phyloP scores from a whole-genome alignment of 2,888 invertebrate genomes.

The Megaustenia siamemsis region DNA sequence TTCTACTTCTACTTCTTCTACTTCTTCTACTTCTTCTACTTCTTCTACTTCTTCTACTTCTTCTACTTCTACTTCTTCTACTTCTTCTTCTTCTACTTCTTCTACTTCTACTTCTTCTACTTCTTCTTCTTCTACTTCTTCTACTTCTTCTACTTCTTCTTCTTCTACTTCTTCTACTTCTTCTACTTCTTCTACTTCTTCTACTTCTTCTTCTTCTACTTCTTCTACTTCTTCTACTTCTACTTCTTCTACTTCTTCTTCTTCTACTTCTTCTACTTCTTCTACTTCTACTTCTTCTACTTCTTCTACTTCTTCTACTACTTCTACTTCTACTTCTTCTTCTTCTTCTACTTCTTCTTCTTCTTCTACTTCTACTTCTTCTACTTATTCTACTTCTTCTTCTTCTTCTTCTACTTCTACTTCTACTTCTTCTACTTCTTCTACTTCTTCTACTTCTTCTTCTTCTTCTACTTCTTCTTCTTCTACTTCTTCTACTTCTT shows the following conservation, averaged over 20 bases:
- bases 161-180: not conserved
- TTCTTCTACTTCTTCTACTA: not conserved
- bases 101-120: constrained; percentile 2
- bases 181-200: constrained; percentile 4
- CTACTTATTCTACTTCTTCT: too few relatives aligned
- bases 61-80: constrained; percentile 6
- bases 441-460: constrained; percentile 29
- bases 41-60: not conserved
- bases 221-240: constrained; percentile 20
- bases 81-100: constrained; percentile 7
- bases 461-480: constrained; percentile 31
- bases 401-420: not conserved
- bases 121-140: not conserved
- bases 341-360: constrained; percentile 13
- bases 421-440: constrained; percentile 17
- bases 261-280: not conserved
- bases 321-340: constrained; percentile 3
- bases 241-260: constrained; percentile 1
- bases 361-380: too few relatives aligned
- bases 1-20: not conserved
- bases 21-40: not conserved
- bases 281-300: not conserved
- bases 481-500: constrained; percentile 1
- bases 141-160: not conserved
- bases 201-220: constrained; percentile 14